phyloP scores from a whole-genome alignment of 2,113 vertebrate genomes.

The Prinia subflava region DNA sequence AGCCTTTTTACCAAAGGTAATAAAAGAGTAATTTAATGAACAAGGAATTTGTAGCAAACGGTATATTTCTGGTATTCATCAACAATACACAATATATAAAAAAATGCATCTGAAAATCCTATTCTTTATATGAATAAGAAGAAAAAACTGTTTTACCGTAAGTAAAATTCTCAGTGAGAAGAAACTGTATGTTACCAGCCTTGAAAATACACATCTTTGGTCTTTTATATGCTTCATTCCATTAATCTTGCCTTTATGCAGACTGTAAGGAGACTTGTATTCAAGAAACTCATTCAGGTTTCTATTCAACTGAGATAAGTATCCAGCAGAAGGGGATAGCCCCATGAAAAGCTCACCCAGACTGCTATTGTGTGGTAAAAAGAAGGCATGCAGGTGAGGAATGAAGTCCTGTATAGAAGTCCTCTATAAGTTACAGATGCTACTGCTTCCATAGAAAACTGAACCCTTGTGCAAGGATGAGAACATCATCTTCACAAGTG shows the following conservation, averaged over 20 bases:
- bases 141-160: background rate
- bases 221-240: background rate
- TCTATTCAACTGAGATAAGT: background rate
- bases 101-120: background rate
- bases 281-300: background rate
- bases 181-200: background rate
- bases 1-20: background rate
- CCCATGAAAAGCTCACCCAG: background rate
- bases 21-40: background rate
- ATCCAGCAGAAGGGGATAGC: background rate
- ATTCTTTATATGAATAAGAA: background rate
- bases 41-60: background rate
- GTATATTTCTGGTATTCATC: background rate
- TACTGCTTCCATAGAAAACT: background rate
- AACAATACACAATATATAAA: background rate
- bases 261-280: background rate
- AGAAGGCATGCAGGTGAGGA: background rate
- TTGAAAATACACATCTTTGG: background rate
- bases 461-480: background rate
- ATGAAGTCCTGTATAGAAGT: background rate
- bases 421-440: background rate
- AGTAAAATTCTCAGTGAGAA: background rate
- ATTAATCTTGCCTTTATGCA: background rate
- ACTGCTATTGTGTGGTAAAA: background rate
- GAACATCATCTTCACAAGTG: background rate